A percentile compares a stretch with the other conserved stretches of the same genome.
Evolutionary conservation across 1,140 invertebrate genomes (phyloP).

Genomic region (Propsilocerus akamusi): DNA sequence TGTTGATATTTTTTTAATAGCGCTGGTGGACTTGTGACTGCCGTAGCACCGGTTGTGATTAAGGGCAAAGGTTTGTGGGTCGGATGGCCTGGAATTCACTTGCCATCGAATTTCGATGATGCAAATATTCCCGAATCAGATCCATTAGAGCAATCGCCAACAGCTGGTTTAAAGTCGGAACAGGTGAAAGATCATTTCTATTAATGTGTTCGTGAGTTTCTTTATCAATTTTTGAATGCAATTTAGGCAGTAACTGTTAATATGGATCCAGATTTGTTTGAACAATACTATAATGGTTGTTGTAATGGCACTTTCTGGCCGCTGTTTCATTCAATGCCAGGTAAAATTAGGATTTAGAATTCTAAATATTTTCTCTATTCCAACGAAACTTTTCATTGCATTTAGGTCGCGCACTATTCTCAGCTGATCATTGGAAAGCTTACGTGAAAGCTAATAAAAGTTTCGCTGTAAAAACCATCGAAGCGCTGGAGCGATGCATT

Average conservation of each 20-base stretch:
- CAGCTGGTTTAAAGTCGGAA: conserved; percentile 58
- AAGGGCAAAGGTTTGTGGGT: conserved; percentile 71
- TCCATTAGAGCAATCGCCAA: conserved; percentile 64
- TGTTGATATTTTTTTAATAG: conserved; percentile 26
- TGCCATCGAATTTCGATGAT: conserved; percentile 40
- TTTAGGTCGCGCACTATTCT: conserved; percentile 46
- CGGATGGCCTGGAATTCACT: conserved; percentile 72
- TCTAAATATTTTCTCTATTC: conserved; percentile 19
- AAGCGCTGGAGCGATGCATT: conserved; percentile 42
- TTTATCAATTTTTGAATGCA: conserved; percentile 7
- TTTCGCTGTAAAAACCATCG: conserved; percentile 62
- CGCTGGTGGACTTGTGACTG: conserved; percentile 75
- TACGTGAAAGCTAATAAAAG: conserved; percentile 64
- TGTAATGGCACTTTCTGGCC: conserved; percentile 88
- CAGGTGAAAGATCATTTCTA: conserved; percentile 33
- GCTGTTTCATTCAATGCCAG: conserved; percentile 79
- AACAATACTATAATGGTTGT: conserved; percentile 80
- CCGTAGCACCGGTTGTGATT: conserved; percentile 75
- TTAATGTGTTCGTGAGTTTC: background rate
- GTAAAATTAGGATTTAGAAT: conserved; percentile 27
- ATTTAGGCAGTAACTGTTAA: conserved; percentile 61
- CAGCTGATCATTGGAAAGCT: conserved; percentile 61
- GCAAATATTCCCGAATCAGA: conserved; percentile 68
- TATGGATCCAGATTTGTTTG: conserved; percentile 51
- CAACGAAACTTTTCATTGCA: too few species aligned